Conservation (phyloP, 64 coral and sea anemone species). For the Porites lutea region DNA sequence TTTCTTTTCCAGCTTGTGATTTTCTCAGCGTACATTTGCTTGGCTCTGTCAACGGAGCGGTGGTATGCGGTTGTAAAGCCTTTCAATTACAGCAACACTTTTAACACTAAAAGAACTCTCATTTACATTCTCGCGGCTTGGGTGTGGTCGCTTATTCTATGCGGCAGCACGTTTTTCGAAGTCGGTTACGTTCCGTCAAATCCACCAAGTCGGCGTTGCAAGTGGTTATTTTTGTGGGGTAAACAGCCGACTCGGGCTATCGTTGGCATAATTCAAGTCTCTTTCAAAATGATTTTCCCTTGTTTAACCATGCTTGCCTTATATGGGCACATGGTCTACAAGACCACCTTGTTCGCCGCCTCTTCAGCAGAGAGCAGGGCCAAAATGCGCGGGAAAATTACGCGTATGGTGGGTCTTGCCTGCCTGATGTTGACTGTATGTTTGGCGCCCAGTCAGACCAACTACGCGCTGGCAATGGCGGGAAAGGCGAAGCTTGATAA, state of each 20-base stretch:
- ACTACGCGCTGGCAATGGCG: background rate
- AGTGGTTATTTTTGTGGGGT: background rate
- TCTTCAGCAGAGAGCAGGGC: conserved; percentile 25
- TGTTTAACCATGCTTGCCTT: background rate
- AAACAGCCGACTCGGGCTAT: background rate
- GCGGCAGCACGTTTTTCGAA: background rate
- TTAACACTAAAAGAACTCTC: background rate
- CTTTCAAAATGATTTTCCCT: conserved; percentile 5
- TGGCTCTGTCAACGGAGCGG: conserved; percentile 2
- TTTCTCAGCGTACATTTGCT: conserved; percentile 42
- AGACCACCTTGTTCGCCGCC: background rate
- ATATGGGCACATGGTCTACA: conserved; percentile 21
- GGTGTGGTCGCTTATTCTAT: background rate
- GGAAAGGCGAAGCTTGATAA: conserved; percentile 1
- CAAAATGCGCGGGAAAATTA: conserved; percentile 46
- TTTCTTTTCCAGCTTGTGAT: conserved; percentile 18
- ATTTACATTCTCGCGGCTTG: background rate
- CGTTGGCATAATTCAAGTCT: conserved; percentile 10
- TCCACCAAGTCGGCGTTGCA: background rate
- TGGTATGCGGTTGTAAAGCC: conserved; percentile 24
- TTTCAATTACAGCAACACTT: background rate
- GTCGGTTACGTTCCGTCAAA: background rate
- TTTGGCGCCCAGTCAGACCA: conserved; percentile 27
- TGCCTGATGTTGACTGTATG: background rate
- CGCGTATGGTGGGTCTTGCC: background rate